phyloP scores from a whole-genome alignment of 2,888 invertebrate genomes.

The Heteromurus nitidus region DNA sequence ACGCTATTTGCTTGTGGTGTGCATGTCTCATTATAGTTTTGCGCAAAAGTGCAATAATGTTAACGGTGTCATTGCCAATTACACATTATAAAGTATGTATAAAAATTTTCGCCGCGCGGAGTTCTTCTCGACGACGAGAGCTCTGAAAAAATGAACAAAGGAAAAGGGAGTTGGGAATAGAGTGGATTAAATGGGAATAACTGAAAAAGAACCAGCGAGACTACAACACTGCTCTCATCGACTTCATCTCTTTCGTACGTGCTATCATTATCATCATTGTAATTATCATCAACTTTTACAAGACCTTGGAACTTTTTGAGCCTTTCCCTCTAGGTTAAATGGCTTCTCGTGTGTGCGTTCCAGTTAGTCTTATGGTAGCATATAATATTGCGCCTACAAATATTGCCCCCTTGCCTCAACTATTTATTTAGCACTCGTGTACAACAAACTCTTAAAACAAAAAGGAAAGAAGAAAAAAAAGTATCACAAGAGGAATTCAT shows the following conservation, averaged over 20 bases:
- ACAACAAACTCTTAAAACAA: slow-evolving; percentile 16
- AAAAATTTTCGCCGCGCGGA: not conserved
- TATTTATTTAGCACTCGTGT: slow-evolving; percentile 33
- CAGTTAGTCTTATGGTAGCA: not conserved
- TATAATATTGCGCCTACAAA: not conserved
- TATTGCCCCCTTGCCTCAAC: slow-evolving; percentile 20
- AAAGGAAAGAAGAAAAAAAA: no score
- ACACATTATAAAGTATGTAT: no score
- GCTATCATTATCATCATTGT: slow-evolving; percentile 42
- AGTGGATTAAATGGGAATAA: slow-evolving; percentile 48
- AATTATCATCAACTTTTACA: slow-evolving; percentile 58
- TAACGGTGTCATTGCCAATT: slow-evolving; percentile 5
- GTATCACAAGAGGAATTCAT: slow-evolving; percentile 19
- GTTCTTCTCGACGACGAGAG: not conserved
- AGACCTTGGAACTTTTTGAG: slow-evolving; percentile 54
- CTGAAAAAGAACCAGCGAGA: slow-evolving; percentile 10
- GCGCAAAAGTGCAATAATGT: not conserved
- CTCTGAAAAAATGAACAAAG: not conserved
- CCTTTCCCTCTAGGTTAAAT: slow-evolving; percentile 26
- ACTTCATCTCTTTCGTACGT: slow-evolving; percentile 42
- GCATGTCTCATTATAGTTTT: no score
- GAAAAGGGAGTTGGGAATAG: slow-evolving; percentile 35
- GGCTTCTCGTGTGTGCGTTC: no score
- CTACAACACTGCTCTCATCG: no score
- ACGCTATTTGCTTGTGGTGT: no score